Percentiles rank a stretch among this genome's conserved stretches.
Conservation (phyloP, 2,797 vertebrate species). For the Dicrostonyx torquatus region DNA sequence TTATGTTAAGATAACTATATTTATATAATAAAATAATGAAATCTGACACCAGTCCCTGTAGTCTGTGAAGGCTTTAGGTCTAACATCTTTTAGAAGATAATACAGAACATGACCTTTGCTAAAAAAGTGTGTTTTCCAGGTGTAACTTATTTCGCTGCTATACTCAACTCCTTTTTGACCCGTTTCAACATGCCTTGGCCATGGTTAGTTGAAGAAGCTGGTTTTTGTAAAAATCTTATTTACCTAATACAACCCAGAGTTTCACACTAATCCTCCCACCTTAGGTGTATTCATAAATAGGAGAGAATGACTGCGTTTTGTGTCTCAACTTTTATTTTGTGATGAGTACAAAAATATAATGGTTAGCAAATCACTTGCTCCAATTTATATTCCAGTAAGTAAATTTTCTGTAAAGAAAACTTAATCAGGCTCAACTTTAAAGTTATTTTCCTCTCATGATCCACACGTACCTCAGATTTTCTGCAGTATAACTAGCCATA, state of each 20-base stretch:
- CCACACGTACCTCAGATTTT: constrained; percentile 32
- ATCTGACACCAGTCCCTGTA: background rate
- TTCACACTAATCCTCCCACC: background rate
- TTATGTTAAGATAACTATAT: background rate
- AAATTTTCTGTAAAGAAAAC: constrained; percentile 46
- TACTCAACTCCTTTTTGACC: background rate
- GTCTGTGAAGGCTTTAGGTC: background rate
- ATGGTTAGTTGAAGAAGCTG: background rate
- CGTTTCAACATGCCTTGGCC: background rate
- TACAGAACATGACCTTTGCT: background rate
- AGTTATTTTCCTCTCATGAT: constrained; percentile 48
- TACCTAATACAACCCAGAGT: background rate
- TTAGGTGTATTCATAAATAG: background rate
- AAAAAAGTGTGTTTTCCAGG: background rate
- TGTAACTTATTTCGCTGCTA: background rate
- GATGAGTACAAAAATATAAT: background rate
- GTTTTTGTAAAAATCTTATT: background rate
- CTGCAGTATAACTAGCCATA: constrained; percentile 2
- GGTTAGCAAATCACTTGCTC: constrained; percentile 26
- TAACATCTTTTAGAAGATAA: constrained; percentile 1
- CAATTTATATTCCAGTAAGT: constrained; percentile 50
- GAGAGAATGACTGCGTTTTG: constrained; percentile 1
- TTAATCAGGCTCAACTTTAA: constrained; percentile 42
- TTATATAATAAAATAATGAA: constrained; percentile 1
- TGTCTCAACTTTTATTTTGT: constrained; percentile 38